Base-by-base conservation (phyloP, 2,797 vertebrate genomes). In the Hephaestus fuliginosus region DNA sequence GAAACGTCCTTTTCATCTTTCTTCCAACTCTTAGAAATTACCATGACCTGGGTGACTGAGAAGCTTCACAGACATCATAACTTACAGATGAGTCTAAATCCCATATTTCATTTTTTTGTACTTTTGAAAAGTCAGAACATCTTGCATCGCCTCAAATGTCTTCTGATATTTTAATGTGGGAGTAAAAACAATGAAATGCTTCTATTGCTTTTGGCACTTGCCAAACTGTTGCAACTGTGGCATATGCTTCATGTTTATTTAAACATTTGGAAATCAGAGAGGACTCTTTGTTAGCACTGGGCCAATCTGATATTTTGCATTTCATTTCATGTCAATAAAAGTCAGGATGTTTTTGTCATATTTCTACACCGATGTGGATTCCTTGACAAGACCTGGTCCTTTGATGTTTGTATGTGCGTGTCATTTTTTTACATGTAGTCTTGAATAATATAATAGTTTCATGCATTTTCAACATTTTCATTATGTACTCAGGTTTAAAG, bases 201-300 rank as follows among this genome's bases (percentile, higher is more conserved):
- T 52, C 43, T 58, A 13, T 69, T 64, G 49, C 62, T 76, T 44
- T 78, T 51, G 70, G 53, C 69, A 8, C 49, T 70, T 64, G 68
- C 74, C 81, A 80, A 84, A 84, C 36, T 52, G 70, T 39, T 80
- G 78, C 61, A 60, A 44, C 55, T 33, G 60, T 67, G 70, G 69
- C 82, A 70, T 78, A 56, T 53, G 63, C 72, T 82, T 89, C 85
- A 85, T 92, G 91, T 92, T 89, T 89, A 91, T 91, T 91, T 86
- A 73, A 84, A 77, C 44, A n/a, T 87, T 75, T 73, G 68, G 72
- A 86, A 72, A 84, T 90, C 80, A 85, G 76, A 80, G 52, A 41
- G 86, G 57, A 62, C 64, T 53, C 53, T 55, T 36, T 17, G 74
- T 75, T 71, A 70, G 65, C 39, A 63, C 66, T 36, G 70, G 64